phyloP scores from a whole-genome alignment of 2,888 invertebrate species.

The Pseudococcus jackbeardsleyi region DNA sequence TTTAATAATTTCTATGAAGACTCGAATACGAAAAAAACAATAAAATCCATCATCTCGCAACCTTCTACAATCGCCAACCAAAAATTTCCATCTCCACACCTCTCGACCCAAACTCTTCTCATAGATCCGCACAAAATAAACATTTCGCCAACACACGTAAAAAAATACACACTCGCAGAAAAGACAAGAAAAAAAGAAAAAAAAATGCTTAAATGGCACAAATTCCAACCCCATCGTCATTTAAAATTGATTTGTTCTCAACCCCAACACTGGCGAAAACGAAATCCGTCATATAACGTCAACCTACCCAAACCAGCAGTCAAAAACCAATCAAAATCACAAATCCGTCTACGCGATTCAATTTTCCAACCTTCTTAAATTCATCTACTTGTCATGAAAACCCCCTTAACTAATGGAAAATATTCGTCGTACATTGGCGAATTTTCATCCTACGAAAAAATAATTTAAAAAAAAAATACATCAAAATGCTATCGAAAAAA shows the following conservation, averaged over 20 bases:
- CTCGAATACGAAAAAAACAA: not conserved
- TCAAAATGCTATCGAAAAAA: not conserved
- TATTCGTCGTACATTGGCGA: not conserved
- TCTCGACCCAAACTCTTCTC: no score
- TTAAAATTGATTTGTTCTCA: not conserved
- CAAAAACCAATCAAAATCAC: not conserved
- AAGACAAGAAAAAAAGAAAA: not conserved
- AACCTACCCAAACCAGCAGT: not conserved
- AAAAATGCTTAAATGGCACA: slow-evolving; percentile 24
- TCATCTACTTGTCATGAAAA: slow-evolving; percentile 1
- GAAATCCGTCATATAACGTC: slow-evolving; percentile 20
- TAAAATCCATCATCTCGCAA: no score
- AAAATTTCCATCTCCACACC: no score
- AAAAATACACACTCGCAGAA: not conserved
- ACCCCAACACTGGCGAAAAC: not conserved
- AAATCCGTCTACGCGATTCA: not conserved
- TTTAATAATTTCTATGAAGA: slow-evolving; percentile 41
- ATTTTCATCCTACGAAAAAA: not conserved
- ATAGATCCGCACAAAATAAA: not conserved
- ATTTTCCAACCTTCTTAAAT: not conserved
- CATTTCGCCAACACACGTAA: not conserved
- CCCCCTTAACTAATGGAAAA: slow-evolving; percentile 14
- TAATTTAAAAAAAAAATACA: not conserved
- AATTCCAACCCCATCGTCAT: not conserved
- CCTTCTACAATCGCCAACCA: not conserved